phyloP scores from a whole-genome alignment of 2,113 vertebrate species.

The Pseudopipra pipra region DNA sequence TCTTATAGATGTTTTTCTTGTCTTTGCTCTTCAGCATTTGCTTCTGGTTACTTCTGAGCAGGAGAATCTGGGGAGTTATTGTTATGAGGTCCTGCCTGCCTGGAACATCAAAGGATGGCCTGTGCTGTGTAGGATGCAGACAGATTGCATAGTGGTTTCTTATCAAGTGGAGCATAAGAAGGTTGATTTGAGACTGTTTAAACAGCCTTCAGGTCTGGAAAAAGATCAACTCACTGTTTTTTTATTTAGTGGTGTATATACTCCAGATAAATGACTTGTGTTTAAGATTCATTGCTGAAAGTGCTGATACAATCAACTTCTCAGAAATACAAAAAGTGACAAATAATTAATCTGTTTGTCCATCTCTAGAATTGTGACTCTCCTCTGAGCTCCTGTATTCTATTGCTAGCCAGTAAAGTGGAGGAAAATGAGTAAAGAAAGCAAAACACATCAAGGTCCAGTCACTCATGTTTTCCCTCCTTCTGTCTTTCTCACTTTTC shows the following conservation, averaged over 20 bases:
- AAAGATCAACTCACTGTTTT: background rate
- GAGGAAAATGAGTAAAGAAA: background rate
- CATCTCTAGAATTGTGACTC: background rate
- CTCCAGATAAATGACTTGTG: background rate
- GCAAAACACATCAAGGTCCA: background rate
- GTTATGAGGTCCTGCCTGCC: background rate
- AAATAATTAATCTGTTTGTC: background rate
- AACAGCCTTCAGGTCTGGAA: background rate
- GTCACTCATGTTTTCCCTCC: background rate
- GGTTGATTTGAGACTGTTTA: background rate
- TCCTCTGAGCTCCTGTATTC: background rate
- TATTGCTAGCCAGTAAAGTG: background rate
- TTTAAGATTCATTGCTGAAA: conserved; percentile 1
- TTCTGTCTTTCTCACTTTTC: background rate
- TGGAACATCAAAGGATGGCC: background rate
- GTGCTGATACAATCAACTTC: background rate
- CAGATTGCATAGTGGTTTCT: background rate
- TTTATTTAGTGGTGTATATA: background rate
- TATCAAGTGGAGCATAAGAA: background rate
- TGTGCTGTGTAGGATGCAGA: background rate
- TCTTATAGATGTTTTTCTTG: background rate
- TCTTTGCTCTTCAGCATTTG: background rate
- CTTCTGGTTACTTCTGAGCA: background rate
- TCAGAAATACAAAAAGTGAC: background rate
- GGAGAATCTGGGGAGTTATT: background rate